A percentile compares a stretch with the other conserved stretches of the same genome.
Conservation (phyloP, 2,797 vertebrate species). For the Sarcoramphus papa region DNA sequence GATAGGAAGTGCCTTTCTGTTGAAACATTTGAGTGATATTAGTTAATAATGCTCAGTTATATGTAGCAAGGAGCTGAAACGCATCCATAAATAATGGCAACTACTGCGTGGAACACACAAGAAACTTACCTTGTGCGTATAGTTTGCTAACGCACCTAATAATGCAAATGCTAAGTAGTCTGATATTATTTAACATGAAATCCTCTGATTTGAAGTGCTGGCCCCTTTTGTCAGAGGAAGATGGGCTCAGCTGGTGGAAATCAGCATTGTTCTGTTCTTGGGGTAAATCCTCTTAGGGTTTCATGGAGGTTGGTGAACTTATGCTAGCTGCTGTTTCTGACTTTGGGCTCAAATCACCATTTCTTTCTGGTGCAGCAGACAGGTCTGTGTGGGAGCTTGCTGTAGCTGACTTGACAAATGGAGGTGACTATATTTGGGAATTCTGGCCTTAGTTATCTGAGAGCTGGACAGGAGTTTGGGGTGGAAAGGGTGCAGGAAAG, state of each 20-base stretch:
- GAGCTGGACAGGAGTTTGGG: not conserved
- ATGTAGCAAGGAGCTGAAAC: not conserved
- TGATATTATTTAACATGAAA: not conserved
- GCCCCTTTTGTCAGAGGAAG: not conserved
- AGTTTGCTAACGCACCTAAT: not conserved
- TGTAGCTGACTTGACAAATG: not conserved
- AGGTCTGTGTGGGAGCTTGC: not conserved
- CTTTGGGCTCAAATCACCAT: not conserved
- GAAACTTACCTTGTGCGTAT: not conserved
- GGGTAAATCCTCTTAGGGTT: not conserved
- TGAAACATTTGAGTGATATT: not conserved
- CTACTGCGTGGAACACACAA: not conserved
- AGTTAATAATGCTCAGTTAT: not conserved
- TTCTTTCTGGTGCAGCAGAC: not conserved
- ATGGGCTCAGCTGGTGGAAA: not conserved
- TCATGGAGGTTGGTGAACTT: not conserved
- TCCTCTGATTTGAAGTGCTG: not conserved
- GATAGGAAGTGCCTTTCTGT: not conserved
- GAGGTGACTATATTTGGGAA: not conserved
- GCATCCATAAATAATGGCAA: not conserved
- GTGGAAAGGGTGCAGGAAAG: not conserved
- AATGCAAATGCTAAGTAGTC: not conserved
- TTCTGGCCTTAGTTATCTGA: not conserved
- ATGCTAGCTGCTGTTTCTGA: not conserved
- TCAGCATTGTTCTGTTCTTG: not conserved